Evolutionary conservation across 2,888 invertebrate species (phyloP).

Genomic region (Carabus problematicus): DNA sequence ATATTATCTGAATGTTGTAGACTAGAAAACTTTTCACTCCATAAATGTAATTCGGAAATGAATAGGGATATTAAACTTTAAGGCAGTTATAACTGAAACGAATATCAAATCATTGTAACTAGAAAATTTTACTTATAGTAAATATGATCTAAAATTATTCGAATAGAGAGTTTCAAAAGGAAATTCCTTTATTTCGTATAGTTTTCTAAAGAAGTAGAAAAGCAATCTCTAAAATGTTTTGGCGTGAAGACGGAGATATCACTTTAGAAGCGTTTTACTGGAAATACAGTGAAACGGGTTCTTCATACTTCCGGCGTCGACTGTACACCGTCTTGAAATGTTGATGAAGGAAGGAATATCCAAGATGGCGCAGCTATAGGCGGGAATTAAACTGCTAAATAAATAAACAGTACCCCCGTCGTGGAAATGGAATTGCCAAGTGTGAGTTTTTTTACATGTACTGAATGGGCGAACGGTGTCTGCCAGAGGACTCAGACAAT

Average conservation of each 20-base stretch:
- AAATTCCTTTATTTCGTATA: too few species aligned
- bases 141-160: too few species aligned
- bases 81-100: too few species aligned
- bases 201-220: neutral
- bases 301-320: neutral
- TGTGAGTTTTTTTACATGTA: conserved; percentile 30
- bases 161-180: too few species aligned
- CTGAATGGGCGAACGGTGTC: conserved; percentile 6
- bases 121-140: too few species aligned
- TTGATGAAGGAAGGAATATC: conserved; percentile 52
- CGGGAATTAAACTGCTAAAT: conserved; percentile 54
- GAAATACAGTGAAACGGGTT: neutral
- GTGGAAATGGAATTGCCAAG: conserved; percentile 39
- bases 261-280: conserved; percentile 7
- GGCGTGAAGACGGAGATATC: neutral
- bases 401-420: conserved; percentile 50
- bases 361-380: conserved; percentile 51
- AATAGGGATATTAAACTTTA: too few species aligned
- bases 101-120: too few species aligned
- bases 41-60: too few species aligned
- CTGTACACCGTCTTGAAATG: conserved; percentile 50
- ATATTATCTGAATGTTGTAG: too few species aligned
- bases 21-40: too few species aligned
- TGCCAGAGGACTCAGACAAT: conserved; percentile 10
- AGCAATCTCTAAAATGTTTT: conserved; percentile 11